Evolutionary conservation across 2,113 vertebrate species (phyloP).

Genomic region (Syngnathoides biaculeatus): DNA sequence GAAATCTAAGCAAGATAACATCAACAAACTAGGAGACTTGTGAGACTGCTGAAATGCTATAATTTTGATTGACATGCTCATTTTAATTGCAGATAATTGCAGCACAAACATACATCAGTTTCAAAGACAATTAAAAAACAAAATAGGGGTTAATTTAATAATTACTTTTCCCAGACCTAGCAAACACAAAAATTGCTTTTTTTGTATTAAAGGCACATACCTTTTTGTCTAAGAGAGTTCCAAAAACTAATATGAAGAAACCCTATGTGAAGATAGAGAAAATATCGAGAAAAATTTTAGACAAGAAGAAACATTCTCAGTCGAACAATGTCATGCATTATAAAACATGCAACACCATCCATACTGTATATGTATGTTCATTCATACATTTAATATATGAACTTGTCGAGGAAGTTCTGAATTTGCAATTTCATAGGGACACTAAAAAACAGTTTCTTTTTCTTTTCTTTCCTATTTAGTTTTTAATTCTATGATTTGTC

Average conservation of each 20-base stretch:
- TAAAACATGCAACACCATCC: not conserved
- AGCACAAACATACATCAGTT: not conserved
- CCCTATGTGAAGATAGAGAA: conserved; percentile 60
- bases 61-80: not conserved
- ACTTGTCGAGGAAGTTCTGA: no score
- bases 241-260: conserved; percentile 78
- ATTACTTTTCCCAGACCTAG: no score
- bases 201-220: conserved; percentile 42
- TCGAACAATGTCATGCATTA: not conserved
- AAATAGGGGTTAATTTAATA: no score
- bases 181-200: not conserved
- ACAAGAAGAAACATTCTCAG: not conserved
- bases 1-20: not conserved
- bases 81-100: not conserved
- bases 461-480: no score
- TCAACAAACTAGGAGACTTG: not conserved
- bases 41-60: not conserved
- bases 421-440: no score
- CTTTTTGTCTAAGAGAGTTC: conserved; percentile 74
- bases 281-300: conserved; percentile 12
- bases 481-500: no score
- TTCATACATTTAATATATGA: no score
- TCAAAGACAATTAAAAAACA: not conserved
- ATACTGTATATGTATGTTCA: no score
- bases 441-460: no score